phyloP scores from a whole-genome alignment of 1,140 invertebrate genomes.

The Gryllus bimaculatus region DNA sequence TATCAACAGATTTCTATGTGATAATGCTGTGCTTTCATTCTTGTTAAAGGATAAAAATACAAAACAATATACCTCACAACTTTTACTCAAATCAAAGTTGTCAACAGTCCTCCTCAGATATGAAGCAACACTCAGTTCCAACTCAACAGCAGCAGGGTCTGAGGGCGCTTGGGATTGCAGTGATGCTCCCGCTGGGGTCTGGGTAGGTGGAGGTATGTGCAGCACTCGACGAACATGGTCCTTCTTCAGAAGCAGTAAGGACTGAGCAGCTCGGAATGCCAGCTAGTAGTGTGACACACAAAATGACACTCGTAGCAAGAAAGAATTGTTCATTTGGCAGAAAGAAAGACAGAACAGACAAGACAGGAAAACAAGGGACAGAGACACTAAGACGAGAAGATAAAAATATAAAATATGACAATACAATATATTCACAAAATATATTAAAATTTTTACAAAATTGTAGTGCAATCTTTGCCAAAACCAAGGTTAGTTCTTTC shows the following conservation, averaged over 20 bases:
- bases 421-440: neutral
- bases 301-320: neutral
- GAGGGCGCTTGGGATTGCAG: constrained; percentile 17
- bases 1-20: neutral
- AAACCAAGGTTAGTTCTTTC: neutral
- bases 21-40: too few relatives aligned
- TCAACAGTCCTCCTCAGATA: constrained; percentile 45
- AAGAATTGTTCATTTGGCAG: neutral
- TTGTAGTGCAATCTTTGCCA: neutral
- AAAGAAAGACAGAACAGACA: constrained; percentile 11
- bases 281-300: constrained; percentile 34
- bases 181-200: constrained; percentile 24
- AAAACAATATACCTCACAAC: constrained; percentile 40
- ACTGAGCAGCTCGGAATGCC: constrained; percentile 47
- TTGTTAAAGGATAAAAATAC: neutral
- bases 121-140: constrained; percentile 40
- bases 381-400: constrained; percentile 1
- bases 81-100: constrained; percentile 44
- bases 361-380: constrained; percentile 3
- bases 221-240: constrained; percentile 41
- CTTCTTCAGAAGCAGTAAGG: constrained; percentile 40
- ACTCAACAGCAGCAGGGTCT: constrained; percentile 31
- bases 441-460: neutral
- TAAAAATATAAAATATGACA: neutral
- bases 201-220: constrained; percentile 34